phyloP scores from a whole-genome alignment of 1,140 invertebrate genomes.

The Nomia melanderi region DNA sequence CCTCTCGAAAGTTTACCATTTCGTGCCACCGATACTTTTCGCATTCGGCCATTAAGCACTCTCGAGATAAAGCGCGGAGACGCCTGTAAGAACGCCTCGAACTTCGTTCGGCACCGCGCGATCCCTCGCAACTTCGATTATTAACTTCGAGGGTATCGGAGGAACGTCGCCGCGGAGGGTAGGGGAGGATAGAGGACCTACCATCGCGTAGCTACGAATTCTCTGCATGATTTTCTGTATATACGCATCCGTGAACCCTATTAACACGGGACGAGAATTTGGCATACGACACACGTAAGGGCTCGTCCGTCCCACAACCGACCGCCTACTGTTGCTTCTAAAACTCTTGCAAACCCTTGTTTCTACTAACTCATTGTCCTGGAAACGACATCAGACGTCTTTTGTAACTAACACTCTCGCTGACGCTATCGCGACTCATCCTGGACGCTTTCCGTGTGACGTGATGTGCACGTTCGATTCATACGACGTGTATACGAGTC shows the following conservation, averaged over 20 bases:
- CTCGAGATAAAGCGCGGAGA: background rate
- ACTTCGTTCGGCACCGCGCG: background rate
- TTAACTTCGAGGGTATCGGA: background rate
- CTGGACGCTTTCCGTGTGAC: background rate
- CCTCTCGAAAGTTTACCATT: constrained; percentile 38
- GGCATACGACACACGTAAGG: constrained; percentile 27
- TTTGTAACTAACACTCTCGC: constrained; percentile 20
- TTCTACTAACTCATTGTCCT: constrained; percentile 62
- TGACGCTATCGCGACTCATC: constrained; percentile 8
- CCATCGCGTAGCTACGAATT: background rate
- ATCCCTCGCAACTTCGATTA: background rate
- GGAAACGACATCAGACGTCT: constrained; percentile 15
- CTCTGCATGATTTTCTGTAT: constrained; percentile 58
- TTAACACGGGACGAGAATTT: constrained; percentile 45
- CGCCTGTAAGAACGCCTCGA: background rate
- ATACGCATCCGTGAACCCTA: constrained; percentile 48
- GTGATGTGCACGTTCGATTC: too few species aligned
- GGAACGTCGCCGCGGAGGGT: background rate
- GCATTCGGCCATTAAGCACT: constrained; percentile 9
- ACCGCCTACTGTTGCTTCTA: constrained; percentile 59
- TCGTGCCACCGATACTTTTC: constrained; percentile 20
- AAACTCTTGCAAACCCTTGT: constrained; percentile 58
- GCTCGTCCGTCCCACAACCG: constrained; percentile 45
- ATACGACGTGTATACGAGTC: too few species aligned
- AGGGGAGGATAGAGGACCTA: too few species aligned